A percentile compares a stretch with the other conserved stretches of the same genome.
Conservation (phyloP, 2,113 vertebrate species). For the Pterocles orientalis region DNA sequence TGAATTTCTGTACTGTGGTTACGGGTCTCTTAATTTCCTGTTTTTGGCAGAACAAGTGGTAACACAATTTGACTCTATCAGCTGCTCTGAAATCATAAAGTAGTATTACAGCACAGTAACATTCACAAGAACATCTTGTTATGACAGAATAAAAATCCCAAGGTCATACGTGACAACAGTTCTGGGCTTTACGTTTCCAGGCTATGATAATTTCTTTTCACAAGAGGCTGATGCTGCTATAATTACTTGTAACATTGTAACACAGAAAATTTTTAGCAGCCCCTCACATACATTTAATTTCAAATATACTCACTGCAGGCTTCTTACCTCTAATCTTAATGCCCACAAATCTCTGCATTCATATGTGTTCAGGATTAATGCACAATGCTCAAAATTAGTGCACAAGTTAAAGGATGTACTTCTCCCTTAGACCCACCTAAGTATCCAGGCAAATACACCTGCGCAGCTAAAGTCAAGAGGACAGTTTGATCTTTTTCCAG, state of each 20-base stretch:
- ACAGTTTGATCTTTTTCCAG: background rate
- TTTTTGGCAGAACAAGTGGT: slow-evolving; percentile 49
- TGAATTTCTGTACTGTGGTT: background rate
- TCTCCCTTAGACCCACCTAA: background rate
- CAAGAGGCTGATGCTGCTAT: background rate
- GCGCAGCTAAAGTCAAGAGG: background rate
- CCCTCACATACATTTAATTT: background rate
- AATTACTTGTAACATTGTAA: background rate
- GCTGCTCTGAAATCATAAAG: slow-evolving; percentile 14
- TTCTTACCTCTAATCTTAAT: background rate
- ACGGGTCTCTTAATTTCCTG: background rate
- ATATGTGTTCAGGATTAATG: background rate
- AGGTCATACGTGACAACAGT: background rate
- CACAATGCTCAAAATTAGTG: background rate
- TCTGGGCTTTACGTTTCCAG: background rate
- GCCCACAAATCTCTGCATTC: background rate
- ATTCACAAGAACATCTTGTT: background rate
- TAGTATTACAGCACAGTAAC: background rate
- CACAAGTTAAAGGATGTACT: background rate
- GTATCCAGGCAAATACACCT: background rate
- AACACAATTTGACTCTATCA: slow-evolving; percentile 10
- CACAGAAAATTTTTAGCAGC: background rate
- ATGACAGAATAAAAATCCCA: background rate
- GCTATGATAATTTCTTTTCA: background rate
- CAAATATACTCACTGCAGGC: background rate